These are phyloP conservation scores for Chaenogobius annularis DNA, from an alignment of 2,113 vertebrate genomes.

Conservation along the genomic window DNA sequence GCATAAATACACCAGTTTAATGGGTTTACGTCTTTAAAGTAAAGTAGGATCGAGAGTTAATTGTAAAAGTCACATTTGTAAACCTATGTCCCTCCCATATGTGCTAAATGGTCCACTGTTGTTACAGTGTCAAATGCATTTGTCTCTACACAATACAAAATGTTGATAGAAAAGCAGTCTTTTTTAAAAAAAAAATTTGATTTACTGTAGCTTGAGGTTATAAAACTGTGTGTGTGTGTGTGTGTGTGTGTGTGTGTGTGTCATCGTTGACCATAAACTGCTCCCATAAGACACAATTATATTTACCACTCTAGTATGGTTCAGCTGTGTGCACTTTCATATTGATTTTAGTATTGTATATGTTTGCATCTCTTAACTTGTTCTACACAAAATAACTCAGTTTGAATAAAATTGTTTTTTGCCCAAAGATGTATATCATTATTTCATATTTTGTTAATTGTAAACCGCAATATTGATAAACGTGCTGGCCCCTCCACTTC, in stretches of 20 bases:
- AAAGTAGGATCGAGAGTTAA: no score
- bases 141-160: background rate
- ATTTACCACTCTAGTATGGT: constrained; percentile 7
- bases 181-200: background rate
- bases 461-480: background rate
- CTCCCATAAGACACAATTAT: constrained; percentile 33
- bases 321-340: background rate
- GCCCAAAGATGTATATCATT: no score
- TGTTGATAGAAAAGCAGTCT: background rate
- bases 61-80: background rate
- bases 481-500: no score
- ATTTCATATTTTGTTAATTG: no score
- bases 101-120: background rate
- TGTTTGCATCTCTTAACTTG: background rate
- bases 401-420: no score
- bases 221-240: no score
- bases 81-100: background rate
- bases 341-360: background rate
- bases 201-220: background rate
- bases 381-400: no score
- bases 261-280: constrained; percentile 2
- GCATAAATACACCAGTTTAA: no score
- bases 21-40: no score
- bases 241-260: constrained; percentile 13
- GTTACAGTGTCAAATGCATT: background rate